Conservation (phyloP, 2,113 vertebrate genomes). For the Tichodroma muraria region DNA sequence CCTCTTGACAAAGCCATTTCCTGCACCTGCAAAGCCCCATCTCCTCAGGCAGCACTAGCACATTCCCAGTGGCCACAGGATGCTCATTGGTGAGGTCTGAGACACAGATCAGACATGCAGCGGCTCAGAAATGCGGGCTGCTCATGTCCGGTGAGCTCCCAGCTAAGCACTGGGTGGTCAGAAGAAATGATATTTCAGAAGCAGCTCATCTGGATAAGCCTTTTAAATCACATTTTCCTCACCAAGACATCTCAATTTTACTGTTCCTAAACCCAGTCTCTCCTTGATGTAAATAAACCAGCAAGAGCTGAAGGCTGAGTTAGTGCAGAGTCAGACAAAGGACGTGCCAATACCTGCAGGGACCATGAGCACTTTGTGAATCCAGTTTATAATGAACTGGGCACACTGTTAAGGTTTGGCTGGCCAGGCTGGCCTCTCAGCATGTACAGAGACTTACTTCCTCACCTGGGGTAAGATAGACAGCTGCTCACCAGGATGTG, state of each 20-base stretch:
- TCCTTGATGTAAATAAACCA: not conserved
- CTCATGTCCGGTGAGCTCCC: not conserved
- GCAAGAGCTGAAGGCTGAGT: not conserved
- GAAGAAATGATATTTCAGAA: not conserved
- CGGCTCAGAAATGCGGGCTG: not conserved
- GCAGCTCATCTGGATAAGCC: not conserved
- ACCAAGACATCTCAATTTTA: not conserved
- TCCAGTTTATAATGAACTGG: not conserved
- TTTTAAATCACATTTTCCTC: not conserved
- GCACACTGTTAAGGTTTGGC: not conserved
- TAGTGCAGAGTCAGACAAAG: not conserved
- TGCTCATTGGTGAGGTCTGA: not conserved
- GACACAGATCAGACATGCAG: not conserved
- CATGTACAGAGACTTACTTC: not conserved
- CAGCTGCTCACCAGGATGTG: not conserved
- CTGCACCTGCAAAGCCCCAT: constrained; percentile 14
- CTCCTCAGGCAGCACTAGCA: not conserved
- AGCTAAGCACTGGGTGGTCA: not conserved
- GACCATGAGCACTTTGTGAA: not conserved
- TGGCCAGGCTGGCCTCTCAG: not conserved
- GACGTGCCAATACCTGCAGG: accelerated
- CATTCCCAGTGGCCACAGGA: not conserved
- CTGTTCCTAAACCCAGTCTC: not conserved
- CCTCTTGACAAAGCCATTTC: not conserved
- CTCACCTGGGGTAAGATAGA: not conserved